Evolutionary conservation across 2,797 vertebrate species (phyloP).

Genomic region (Psittacula derbiana): DNA sequence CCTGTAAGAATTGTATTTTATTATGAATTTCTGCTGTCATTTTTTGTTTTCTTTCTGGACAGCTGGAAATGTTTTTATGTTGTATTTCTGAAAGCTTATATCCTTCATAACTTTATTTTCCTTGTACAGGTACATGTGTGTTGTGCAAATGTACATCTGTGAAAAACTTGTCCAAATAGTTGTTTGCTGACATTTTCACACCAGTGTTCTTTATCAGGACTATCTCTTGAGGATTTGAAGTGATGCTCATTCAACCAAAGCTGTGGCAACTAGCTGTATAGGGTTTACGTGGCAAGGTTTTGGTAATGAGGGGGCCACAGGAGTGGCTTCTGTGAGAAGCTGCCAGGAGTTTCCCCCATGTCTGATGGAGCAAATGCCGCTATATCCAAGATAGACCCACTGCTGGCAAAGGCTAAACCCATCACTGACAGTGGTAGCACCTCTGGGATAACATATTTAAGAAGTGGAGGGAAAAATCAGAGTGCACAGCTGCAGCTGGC

Average conservation of each 20-base stretch:
- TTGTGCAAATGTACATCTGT: background rate
- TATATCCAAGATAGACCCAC: rapidly evolving
- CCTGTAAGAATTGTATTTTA: background rate
- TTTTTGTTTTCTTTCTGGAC: background rate
- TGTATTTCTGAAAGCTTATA: background rate
- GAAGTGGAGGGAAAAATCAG: background rate
- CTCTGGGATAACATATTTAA: background rate
- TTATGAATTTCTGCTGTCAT: background rate
- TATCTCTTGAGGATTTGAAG: background rate
- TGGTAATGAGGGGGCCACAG: too few relatives aligned
- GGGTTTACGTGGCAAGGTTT: background rate
- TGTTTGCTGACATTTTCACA: background rate
- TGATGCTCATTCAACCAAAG: background rate
- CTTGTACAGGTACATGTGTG: background rate
- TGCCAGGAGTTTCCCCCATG: background rate
- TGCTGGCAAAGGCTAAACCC: background rate
- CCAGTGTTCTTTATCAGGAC: background rate
- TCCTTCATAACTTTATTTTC: background rate
- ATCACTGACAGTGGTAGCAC: rapidly evolving
- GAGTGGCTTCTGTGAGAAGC: background rate
- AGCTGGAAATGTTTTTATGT: background rate
- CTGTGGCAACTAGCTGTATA: too few relatives aligned
- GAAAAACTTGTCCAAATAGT: background rate
- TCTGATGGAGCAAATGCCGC: background rate
- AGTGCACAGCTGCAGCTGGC: too few relatives aligned